These are phyloP conservation scores for Heterochromis multidens DNA, from an alignment of 2,113 vertebrate genomes.

Conservation along the genomic window DNA sequence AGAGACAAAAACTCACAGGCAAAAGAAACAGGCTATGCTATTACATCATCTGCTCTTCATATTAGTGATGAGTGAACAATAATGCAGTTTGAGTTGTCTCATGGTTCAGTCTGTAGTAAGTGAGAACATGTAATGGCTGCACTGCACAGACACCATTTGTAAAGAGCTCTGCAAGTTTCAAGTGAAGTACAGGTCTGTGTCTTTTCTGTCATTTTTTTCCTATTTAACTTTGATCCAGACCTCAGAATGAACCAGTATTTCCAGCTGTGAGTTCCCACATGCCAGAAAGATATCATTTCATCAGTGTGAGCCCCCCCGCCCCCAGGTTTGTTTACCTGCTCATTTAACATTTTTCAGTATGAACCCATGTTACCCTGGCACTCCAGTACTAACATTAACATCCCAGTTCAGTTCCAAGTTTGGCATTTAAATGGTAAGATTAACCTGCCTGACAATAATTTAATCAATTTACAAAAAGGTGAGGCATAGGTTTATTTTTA, in stretches of 20 bases:
- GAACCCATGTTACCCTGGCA: neutral
- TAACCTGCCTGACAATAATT: neutral
- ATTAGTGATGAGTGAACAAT: neutral
- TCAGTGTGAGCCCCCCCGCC: accelerated
- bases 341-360: neutral
- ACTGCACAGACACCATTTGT: neutral
- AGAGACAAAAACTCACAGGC: neutral
- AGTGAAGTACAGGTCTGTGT: neutral
- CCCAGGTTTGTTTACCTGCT: neutral
- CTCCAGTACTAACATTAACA: neutral
- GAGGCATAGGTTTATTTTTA: no score
- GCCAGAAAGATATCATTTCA: no score
- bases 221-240: neutral
- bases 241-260: neutral
- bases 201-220: neutral
- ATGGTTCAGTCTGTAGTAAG: accelerated
- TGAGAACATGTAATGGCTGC: neutral
- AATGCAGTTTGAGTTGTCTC: neutral
- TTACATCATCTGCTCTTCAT: neutral
- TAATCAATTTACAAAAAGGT: neutral
- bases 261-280: neutral
- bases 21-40: neutral
- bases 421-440: no score
- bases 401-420: neutral
- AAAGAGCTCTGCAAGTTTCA: neutral